These are phyloP conservation scores for Pseudotriccus pelzelni DNA, from an alignment of 2,797 vertebrate species.

Conservation along the genomic window DNA sequence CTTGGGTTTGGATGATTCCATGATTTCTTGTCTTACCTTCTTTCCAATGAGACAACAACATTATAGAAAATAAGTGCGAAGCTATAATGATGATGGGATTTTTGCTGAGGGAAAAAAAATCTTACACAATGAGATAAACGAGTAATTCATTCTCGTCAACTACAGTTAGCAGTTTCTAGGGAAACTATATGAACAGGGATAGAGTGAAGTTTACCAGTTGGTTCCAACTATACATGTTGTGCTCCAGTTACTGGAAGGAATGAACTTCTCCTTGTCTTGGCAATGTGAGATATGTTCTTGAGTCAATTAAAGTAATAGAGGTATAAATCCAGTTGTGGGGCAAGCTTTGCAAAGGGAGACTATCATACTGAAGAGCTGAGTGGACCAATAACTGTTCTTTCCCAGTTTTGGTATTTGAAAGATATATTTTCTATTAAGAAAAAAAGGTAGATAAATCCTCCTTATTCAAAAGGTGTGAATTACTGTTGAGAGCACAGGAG, in stretches of 20 bases:
- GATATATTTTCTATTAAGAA: background rate
- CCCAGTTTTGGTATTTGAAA: background rate
- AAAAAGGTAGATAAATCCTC: background rate
- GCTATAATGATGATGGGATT: background rate
- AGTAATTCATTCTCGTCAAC: background rate
- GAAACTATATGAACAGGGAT: background rate
- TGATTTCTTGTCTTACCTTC: background rate
- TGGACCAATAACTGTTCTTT: background rate
- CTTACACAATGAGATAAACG: background rate
- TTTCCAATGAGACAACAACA: background rate
- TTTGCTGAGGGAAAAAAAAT: background rate
- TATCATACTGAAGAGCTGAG: background rate
- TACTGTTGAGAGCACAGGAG: background rate
- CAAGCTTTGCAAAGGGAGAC: background rate
- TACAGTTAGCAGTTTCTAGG: background rate
- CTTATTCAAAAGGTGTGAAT: background rate
- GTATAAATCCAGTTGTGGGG: background rate
- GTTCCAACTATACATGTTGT: background rate
- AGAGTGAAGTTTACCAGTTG: background rate
- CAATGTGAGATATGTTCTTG: background rate
- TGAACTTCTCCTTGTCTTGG: background rate
- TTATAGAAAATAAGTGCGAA: background rate
- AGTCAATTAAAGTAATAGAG: background rate
- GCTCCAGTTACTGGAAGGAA: background rate
- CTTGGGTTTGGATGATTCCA: background rate